A percentile compares a stretch with the other conserved stretches of the same genome.
phyloP scores from a whole-genome alignment of 1,140 invertebrate genomes.

The Arion vulgaris region DNA sequence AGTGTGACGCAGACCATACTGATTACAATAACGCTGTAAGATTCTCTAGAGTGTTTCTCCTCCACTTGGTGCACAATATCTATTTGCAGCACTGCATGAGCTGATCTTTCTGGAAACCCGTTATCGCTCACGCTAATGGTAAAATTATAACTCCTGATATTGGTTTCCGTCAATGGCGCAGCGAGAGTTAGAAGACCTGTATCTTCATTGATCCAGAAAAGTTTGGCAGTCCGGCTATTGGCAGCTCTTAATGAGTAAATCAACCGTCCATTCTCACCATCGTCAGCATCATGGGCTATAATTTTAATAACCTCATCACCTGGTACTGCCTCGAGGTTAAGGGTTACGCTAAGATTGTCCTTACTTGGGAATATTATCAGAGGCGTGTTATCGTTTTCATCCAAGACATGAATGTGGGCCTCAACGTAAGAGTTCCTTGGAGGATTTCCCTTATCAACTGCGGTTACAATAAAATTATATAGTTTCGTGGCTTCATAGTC shows the following conservation, averaged over 20 bases:
- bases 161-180: slow-evolving; percentile 32
- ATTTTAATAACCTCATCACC: slow-evolving; percentile 49
- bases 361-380: slow-evolving; percentile 49
- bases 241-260: slow-evolving; percentile 48
- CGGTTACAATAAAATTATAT: slow-evolving; percentile 91
- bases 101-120: slow-evolving; percentile 45
- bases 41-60: neutral
- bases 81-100: slow-evolving; percentile 41
- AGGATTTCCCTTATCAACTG: slow-evolving; percentile 78
- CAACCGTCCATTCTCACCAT: slow-evolving; percentile 49
- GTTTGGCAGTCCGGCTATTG: slow-evolving; percentile 72
- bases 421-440: slow-evolving; percentile 79
- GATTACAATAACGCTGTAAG: slow-evolving; percentile 57
- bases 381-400: slow-evolving; percentile 77
- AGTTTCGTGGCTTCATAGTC: slow-evolving; percentile 88
- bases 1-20: slow-evolving; percentile 61
- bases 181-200: slow-evolving; percentile 87
- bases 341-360: slow-evolving; percentile 48
- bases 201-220: slow-evolving; percentile 89
- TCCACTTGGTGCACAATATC: slow-evolving; percentile 26
- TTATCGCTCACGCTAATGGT: slow-evolving; percentile 52
- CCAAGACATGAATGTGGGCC: slow-evolving; percentile 83
- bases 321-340: slow-evolving; percentile 40
- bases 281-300: slow-evolving; percentile 50
- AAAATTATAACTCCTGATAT: slow-evolving; percentile 45